Conservation (phyloP, 2,888 invertebrate genomes). For the Mamestra brassicae region DNA sequence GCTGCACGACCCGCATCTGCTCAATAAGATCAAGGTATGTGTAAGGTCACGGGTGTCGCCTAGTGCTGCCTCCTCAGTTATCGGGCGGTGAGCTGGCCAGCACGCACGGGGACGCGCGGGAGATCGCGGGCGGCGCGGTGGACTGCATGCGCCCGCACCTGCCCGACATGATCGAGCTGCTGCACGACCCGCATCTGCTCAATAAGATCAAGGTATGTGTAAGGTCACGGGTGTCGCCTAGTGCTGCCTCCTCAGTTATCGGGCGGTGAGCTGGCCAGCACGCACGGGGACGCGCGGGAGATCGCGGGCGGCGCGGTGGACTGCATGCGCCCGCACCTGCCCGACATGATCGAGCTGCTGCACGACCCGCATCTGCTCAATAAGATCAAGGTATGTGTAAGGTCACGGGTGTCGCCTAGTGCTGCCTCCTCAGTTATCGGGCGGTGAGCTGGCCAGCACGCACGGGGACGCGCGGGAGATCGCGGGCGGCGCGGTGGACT, state of each 20-base stretch:
- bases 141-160: constrained; percentile 98
- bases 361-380: constrained; percentile 98
- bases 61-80: too few relatives aligned
- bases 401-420: constrained; percentile 91
- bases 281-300: constrained; percentile 85
- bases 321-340: constrained; percentile 97
- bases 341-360: constrained; percentile 98
- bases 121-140: constrained; percentile 95
- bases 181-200: constrained; percentile 98
- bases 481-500: constrained; percentile 97
- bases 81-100: constrained; percentile 59
- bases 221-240: constrained; percentile 89
- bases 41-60: constrained; percentile 84
- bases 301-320: constrained; percentile 97
- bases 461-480: constrained; percentile 89
- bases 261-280: constrained; percentile 56
- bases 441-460: constrained; percentile 59
- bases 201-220: constrained; percentile 96
- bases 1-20: constrained; percentile 98
- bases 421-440: constrained; percentile 91
- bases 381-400: constrained; percentile 95
- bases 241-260: too few relatives aligned
- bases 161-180: constrained; percentile 97
- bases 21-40: constrained; percentile 97
- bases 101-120: constrained; percentile 81